These are phyloP conservation scores for Polymixis lichenea DNA, from an alignment of 2,888 invertebrate genomes.

Conservation along the genomic window DNA sequence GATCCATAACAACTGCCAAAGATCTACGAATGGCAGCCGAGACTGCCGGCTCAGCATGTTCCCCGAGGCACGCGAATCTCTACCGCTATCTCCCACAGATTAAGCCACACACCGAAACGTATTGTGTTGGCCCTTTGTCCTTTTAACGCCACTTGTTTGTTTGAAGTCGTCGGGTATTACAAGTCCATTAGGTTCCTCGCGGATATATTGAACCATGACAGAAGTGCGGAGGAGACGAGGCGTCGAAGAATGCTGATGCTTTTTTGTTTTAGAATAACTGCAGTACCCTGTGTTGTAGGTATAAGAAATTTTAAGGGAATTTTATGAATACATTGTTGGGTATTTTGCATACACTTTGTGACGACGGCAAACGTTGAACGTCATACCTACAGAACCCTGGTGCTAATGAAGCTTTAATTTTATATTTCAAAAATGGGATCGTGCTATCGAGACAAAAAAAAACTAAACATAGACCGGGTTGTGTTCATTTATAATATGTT, in stretches of 20 bases:
- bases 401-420: background rate
- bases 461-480: no score
- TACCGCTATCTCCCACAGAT: slow-evolving; percentile 44
- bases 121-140: slow-evolving; percentile 86
- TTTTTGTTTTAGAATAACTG: slow-evolving; percentile 43
- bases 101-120: slow-evolving; percentile 70
- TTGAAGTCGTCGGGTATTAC: slow-evolving; percentile 89
- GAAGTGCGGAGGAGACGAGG: slow-evolving; percentile 66
- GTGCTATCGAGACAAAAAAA: no score
- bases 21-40: no score
- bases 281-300: background rate
- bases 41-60: no score
- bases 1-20: no score
- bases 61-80: background rate
- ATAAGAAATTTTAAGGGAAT: background rate
- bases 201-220: slow-evolving; percentile 80
- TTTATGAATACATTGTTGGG: background rate
- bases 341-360: background rate
- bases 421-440: background rate
- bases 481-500: no score
- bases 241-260: slow-evolving; percentile 18
- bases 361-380: background rate
- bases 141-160: slow-evolving; percentile 89
- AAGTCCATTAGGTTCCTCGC: slow-evolving; percentile 89
- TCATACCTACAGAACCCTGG: no score